Evolutionary conservation across 2,797 vertebrate genomes (phyloP).

Genomic region (Momotus momota): DNA sequence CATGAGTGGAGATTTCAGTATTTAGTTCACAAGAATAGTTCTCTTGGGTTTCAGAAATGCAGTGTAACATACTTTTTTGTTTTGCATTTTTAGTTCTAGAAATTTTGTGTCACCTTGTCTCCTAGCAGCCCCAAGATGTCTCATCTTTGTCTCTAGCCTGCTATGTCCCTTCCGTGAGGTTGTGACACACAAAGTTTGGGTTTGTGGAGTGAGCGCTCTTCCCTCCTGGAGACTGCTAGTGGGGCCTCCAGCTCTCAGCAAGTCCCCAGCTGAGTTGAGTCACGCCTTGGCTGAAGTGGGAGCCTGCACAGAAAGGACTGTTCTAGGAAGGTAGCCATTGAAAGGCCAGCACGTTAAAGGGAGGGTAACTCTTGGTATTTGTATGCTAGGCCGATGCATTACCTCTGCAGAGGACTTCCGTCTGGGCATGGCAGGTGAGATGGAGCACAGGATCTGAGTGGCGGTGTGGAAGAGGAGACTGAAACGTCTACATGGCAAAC

Average conservation of each 20-base stretch:
- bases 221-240: background rate
- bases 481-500: background rate
- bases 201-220: background rate
- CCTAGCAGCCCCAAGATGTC: background rate
- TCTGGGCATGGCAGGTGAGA: background rate
- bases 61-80: background rate
- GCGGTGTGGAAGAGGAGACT: background rate
- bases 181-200: background rate
- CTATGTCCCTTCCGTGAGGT: background rate
- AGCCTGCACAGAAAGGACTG: background rate
- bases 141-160: background rate
- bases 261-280: background rate
- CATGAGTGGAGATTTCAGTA: fast-evolving
- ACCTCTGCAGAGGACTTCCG: background rate
- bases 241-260: background rate
- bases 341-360: background rate
- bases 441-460: background rate
- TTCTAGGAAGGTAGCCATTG: background rate
- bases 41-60: background rate
- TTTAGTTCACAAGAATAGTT: background rate
- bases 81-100: background rate
- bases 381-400: background rate
- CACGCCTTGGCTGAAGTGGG: background rate
- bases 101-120: background rate
- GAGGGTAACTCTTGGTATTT: background rate